Base-by-base conservation (phyloP, 2,797 vertebrate genomes). In the Acanthurus lineatus region DNA sequence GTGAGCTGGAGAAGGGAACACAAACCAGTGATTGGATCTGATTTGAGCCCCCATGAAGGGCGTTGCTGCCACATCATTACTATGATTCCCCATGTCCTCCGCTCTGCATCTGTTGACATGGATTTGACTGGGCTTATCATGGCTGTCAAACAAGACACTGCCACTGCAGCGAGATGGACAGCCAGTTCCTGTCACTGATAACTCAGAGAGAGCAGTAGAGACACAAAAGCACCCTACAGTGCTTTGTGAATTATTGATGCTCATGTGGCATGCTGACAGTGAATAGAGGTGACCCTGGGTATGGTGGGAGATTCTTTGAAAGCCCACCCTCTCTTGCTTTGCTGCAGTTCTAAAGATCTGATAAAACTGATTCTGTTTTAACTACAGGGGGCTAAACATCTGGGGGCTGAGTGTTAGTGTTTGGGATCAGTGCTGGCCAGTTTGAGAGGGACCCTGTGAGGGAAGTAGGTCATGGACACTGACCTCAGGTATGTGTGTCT, bases 191-290 rank as follows among this genome's bases (percentile, higher is more conserved):
- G 89, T 92, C 89, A 93, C 88, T 85, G 88, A 86, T 85, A 88
- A 87, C 88, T 90, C 83, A 81, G 83, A 38, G 62, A 86, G 73
- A 82, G 71, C 74, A 3, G 47, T 53, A 63, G 82, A 82, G 80
- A 85, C 77, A 93, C 89, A 92, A 93, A 92, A 89, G 84, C 82
- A 82, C 85, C 91, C 87, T 87, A 77, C 80, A 78, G 80, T 20
- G 84, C 86, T 71, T 40, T 69, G 84, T 94, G 84, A 95, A 96
- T 96, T 93, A 95, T 95, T 95, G 88, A 95, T 94, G 82, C 76
- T 81, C 53, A 57, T 81, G 82, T 87, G 79, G 79, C 64, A 77
- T 62, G 81, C 81, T 86, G 87, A 83, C 86, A 85, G 77, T 70
- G 75, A 75, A 80, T 68, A 69, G 82, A 83, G 82, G 76, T 82